phyloP scores from a whole-genome alignment of 2,113 vertebrate species.

The Microcebus murinus region DNA sequence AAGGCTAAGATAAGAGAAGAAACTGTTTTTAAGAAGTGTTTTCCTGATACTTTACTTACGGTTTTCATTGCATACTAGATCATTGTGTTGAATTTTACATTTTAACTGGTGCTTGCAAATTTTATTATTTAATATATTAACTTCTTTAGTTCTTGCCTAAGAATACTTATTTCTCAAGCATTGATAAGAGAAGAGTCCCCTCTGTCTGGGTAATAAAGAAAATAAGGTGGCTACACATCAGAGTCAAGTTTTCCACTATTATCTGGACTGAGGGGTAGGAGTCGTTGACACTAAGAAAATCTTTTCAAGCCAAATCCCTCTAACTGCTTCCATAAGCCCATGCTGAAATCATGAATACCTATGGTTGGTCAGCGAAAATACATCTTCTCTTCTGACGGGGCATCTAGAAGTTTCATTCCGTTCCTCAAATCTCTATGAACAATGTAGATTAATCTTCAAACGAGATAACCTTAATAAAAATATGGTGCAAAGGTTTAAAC shows the following conservation, averaged over 20 bases:
- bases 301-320: neutral
- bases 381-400: neutral
- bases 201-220: neutral
- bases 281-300: neutral
- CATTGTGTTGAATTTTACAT: neutral
- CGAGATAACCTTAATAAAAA: neutral
- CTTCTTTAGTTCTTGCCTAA: neutral
- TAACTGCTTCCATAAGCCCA: neutral
- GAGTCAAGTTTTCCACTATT: neutral
- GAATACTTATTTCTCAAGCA: neutral
- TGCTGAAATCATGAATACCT: neutral
- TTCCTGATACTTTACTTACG: constrained; percentile 5
- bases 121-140: neutral
- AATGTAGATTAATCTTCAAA: neutral
- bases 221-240: neutral
- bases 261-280: neutral
- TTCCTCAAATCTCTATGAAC: neutral
- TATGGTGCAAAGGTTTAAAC: neutral
- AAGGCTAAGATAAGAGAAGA: neutral
- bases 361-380: neutral
- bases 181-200: neutral
- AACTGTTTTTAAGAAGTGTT: neutral
- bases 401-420: neutral
- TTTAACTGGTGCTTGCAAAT: neutral
- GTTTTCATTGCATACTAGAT: neutral